Evolutionary conservation across 2,797 vertebrate genomes (phyloP).

Genomic region (Coracias cyanogaster): DNA sequence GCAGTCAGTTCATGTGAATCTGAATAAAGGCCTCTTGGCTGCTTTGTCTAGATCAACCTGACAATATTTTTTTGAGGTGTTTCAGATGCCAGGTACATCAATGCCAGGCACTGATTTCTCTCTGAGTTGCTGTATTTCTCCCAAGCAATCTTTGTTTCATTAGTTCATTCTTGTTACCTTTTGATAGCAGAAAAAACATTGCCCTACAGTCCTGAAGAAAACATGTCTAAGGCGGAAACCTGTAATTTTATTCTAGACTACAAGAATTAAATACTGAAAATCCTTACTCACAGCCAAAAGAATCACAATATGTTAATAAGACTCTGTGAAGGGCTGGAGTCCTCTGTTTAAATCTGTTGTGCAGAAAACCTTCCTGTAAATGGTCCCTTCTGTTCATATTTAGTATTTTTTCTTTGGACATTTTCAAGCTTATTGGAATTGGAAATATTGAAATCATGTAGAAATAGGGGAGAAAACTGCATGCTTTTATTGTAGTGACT

Average conservation of each 20-base stretch:
- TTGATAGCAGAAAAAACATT: not conserved
- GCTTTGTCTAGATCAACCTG: not conserved
- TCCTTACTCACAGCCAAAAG: not conserved
- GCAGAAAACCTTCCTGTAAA: not conserved
- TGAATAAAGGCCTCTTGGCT: not conserved
- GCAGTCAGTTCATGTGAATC: not conserved
- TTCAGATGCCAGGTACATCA: not conserved
- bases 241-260: not conserved
- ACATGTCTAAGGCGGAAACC: not conserved
- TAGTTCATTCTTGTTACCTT: not conserved
- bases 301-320: not conserved
- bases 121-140: not conserved
- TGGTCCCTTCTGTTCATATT: not conserved
- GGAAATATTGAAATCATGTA: not conserved
- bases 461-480: accelerated
- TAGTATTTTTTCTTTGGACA: not conserved
- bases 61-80: not conserved
- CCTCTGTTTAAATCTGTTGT: not conserved
- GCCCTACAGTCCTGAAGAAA: not conserved
- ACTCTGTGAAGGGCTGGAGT: not conserved
- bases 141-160: not conserved
- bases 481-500: not conserved
- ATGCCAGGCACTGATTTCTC: not conserved
- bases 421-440: not conserved
- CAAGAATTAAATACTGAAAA: not conserved